A percentile compares a stretch with the other conserved stretches of the same genome.
Evolutionary conservation across 2,797 vertebrate genomes (phyloP).

Genomic region (Hipposideros larvatus): DNA sequence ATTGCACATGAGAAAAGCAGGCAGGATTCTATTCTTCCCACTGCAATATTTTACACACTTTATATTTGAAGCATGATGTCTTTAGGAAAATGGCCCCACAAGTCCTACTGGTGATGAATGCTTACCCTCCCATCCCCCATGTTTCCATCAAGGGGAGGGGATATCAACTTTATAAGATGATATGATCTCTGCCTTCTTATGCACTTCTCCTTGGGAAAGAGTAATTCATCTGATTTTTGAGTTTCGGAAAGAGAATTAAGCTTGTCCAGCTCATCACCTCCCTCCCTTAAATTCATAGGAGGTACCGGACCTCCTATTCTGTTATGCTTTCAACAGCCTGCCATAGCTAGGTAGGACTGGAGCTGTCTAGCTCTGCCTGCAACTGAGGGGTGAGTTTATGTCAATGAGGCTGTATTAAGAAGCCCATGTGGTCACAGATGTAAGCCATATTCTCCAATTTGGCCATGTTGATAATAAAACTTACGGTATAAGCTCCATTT

Average conservation of each 20-base stretch:
- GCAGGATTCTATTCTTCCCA: background rate
- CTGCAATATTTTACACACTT: background rate
- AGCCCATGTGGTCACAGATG: background rate
- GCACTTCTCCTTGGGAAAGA: background rate
- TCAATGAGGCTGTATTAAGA: background rate
- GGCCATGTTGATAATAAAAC: background rate
- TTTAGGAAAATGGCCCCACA: background rate
- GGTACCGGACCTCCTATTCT: background rate
- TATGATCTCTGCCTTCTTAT: background rate
- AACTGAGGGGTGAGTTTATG: background rate
- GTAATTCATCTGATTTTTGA: background rate
- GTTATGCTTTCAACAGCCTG: background rate
- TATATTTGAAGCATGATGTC: background rate
- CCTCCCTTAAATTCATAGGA: background rate
- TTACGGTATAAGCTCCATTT: accelerated
- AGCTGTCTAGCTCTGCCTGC: background rate
- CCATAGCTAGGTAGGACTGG: background rate
- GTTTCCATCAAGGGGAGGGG: background rate
- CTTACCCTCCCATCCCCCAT: background rate
- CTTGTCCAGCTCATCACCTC: background rate
- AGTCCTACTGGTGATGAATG: background rate
- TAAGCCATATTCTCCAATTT: background rate
- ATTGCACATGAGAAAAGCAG: background rate
- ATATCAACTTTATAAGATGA: background rate
- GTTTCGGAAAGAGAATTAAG: background rate